Evolutionary conservation across 2,113 vertebrate genomes (phyloP).

Genomic region (Greenwoodochromis staneri): DNA sequence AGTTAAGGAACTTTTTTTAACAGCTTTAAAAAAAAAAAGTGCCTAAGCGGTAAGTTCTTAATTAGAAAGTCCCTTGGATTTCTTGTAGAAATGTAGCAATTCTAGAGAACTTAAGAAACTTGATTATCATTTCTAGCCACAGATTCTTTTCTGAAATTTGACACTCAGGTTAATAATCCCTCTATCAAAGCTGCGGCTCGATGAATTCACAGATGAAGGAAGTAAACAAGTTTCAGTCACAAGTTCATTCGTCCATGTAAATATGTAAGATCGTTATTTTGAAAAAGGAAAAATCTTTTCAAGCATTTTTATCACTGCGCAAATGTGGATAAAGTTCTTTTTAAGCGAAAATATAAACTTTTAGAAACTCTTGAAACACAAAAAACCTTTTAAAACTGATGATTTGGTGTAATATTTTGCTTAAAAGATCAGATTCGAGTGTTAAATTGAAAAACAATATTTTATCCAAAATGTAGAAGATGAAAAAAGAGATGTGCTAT

Average conservation of each 20-base stretch:
- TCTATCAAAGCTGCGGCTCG: slow-evolving; percentile 8
- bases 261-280: neutral
- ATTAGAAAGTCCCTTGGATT: slow-evolving; percentile 52
- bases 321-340: neutral
- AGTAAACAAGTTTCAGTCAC: slow-evolving; percentile 38
- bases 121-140: slow-evolving; percentile 30
- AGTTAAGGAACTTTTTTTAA: slow-evolving; percentile 49
- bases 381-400: neutral
- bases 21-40: slow-evolving; percentile 3
- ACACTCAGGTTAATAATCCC: slow-evolving; percentile 3
- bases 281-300: neutral
- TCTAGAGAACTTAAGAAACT: slow-evolving; percentile 27
- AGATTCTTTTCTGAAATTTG: neutral
- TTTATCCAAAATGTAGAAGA: neutral
- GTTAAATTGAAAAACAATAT: neutral
- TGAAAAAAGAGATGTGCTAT: neutral
- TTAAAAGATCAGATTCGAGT: neutral
- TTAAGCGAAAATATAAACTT: neutral
- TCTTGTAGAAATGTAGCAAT: slow-evolving; percentile 24
- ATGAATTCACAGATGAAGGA: neutral
- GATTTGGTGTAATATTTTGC: neutral
- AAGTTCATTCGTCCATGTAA: neutral
- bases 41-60: slow-evolving; percentile 47
- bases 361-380: neutral
- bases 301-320: neutral